These are phyloP conservation scores for Erythrolamprus reginae DNA, from an alignment of 2,113 vertebrate genomes.

Conservation along the genomic window DNA sequence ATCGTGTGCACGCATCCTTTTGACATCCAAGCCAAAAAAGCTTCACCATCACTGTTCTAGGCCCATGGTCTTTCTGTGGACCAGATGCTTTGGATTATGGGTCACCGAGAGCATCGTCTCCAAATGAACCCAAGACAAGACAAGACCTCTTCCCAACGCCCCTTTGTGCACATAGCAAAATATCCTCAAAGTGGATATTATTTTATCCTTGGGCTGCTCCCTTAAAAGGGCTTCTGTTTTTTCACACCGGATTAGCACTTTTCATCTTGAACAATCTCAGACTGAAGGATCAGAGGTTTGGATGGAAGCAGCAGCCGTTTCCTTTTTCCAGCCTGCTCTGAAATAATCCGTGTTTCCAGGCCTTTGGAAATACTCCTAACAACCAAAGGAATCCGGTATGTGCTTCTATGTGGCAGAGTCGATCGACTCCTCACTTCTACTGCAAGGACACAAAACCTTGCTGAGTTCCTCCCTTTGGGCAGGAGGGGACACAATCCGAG, in stretches of 20 bases:
- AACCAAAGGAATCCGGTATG: not conserved
- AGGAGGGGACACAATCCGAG: too few species aligned
- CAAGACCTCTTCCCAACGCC: not conserved
- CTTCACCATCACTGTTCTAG: not conserved
- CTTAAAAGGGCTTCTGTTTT: not conserved
- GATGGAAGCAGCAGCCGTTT: not conserved
- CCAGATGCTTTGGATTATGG: not conserved
- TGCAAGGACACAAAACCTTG: not conserved
- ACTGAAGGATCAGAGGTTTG: not conserved
- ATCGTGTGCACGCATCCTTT: too few species aligned
- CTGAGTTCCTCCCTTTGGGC: not conserved
- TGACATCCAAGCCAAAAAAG: too few species aligned
- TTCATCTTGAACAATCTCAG: not conserved
- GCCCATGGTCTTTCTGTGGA: not conserved
- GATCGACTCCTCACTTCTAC: not conserved
- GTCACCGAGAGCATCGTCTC: not conserved
- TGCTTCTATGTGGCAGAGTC: not conserved
- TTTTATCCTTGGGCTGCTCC: not conserved
- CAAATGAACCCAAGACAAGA: not conserved
- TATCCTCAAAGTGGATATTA: not conserved
- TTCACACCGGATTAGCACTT: not conserved
- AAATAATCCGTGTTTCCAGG: not conserved
- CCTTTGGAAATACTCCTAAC: not conserved
- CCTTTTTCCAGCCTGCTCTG: not conserved
- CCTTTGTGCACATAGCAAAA: not conserved